Evolutionary conservation across 2,888 invertebrate species (phyloP).

Genomic region (Athripsodes cinereus): DNA sequence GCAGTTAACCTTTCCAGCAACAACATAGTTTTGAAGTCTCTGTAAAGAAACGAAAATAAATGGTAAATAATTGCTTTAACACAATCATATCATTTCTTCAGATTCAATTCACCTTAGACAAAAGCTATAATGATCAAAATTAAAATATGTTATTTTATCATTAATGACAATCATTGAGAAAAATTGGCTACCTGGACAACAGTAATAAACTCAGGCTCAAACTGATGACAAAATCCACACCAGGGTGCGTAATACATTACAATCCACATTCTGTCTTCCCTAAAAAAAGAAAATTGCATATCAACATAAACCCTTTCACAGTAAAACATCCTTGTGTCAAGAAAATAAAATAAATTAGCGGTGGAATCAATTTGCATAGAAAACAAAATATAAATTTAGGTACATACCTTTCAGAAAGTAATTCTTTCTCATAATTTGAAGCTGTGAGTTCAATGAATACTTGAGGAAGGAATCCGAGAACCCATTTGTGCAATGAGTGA

Average conservation of each 20-base stretch:
- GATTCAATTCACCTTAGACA: too few relatives aligned
- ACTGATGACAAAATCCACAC: slow-evolving; percentile 57
- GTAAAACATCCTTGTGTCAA: too few relatives aligned
- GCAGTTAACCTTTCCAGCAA: slow-evolving; percentile 45
- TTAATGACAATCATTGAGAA: too few relatives aligned
- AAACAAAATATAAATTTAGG: too few relatives aligned
- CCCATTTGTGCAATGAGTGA: slow-evolving; percentile 56
- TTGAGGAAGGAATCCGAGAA: slow-evolving; percentile 55
- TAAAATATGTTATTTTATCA: too few relatives aligned
- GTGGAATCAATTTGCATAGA: too few relatives aligned
- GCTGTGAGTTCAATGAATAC: slow-evolving; percentile 43
- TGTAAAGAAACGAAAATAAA: slow-evolving; percentile 30
- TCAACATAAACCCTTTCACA: too few relatives aligned
- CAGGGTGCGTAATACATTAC: slow-evolving; percentile 66
- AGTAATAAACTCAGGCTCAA: slow-evolving; percentile 62
- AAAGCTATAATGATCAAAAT: too few relatives aligned
- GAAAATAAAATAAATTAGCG: neutral
- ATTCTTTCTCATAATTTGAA: slow-evolving; percentile 40
- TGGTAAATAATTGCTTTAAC: too few relatives aligned
- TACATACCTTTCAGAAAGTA: slow-evolving; percentile 41
- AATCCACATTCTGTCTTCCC: slow-evolving; percentile 43
- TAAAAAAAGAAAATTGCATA: slow-evolving; percentile 16
- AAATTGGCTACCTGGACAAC: slow-evolving; percentile 58
- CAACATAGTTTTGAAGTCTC: slow-evolving; percentile 38
- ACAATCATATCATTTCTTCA: too few relatives aligned